Conservation (phyloP, 2,797 vertebrate species). For the Australoheros facetus region DNA sequence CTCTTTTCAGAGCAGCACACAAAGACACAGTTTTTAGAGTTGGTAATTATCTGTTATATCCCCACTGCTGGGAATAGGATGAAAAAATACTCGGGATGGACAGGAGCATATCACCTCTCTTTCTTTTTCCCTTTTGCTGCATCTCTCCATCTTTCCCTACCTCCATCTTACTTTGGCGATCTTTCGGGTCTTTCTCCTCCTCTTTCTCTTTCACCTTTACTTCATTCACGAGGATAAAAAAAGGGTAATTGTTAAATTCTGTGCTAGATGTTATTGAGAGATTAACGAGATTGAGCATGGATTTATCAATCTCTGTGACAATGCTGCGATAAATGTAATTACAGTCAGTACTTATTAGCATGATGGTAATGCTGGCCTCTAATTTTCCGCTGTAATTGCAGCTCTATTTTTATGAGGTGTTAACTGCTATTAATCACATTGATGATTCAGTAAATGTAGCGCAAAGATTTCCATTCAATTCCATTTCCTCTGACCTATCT, state of each 20-base stretch:
- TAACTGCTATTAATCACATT: conserved; percentile 83
- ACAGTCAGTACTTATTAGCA: conserved; percentile 83
- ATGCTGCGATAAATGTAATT: conserved; percentile 74
- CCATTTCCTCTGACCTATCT: conserved; percentile 77
- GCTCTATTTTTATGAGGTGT: conserved; percentile 83
- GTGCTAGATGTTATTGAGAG: conserved; percentile 78
- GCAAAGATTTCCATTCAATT: conserved; percentile 77
- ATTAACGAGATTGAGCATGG: conserved; percentile 78
- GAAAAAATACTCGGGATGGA: conserved; percentile 70
- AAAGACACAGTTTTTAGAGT: conserved; percentile 81
- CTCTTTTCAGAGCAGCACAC: conserved; percentile 81
- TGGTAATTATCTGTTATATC: conserved; percentile 84
- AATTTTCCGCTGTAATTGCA: conserved; percentile 83
- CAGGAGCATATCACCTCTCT: conserved; percentile 55
- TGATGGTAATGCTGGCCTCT: conserved; percentile 78
- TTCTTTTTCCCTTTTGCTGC: conserved; percentile 16
- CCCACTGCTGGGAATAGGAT: conserved; percentile 74
- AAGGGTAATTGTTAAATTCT: conserved; percentile 74
- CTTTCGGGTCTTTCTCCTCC: conserved; percentile 2
- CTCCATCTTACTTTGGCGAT: conserved; percentile 1
- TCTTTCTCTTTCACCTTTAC: conserved; percentile 1
- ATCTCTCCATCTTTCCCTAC: conserved; percentile 33
- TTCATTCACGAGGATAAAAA: conserved; percentile 51
- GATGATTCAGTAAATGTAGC: conserved; percentile 83
- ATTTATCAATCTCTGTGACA: conserved; percentile 84